Evolutionary conservation across 2,113 vertebrate genomes (phyloP), one percentile per base, ranked within the genome.

Genomic region (Upupa epops): DNA sequence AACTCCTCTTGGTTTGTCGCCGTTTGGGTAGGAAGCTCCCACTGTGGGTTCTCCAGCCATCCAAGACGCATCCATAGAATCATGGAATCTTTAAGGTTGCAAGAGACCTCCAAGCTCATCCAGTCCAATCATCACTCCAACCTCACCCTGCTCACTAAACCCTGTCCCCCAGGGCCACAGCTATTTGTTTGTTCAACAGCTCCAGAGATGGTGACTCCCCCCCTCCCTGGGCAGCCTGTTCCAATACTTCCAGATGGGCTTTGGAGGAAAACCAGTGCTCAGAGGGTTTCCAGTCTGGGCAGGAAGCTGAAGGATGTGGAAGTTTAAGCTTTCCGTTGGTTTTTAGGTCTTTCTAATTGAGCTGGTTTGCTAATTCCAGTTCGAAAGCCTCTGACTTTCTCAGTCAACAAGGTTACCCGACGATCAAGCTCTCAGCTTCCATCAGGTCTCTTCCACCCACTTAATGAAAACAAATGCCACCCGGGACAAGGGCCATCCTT

Each of bases 381-480:
- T n/a, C 32, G 36, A 63, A 91, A 93, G 34, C 49, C 49, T 31
- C 60, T 9, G 5, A 34, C 63, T 83, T 34, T 58, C 61, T 70
- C 32, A 83, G 72, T 7, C 74, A 94, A 19, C 83, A 66, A 83
- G 86, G 94, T 91, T 65, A 65, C 42, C 7, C 0, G 3, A 16
- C 5, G 40, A 60, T 73, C 74, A 54, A 55, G 22, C 10, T 93
- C 76, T 49, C 59, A 0, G 2, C 10, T 79, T 59, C 85, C 71
- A n/a, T 77, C 83, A 75, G 84, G 32, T 59, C 74, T 42, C 59
- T 75, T 81, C 83, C 74, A 70, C 34, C 28, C 63, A 14, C 49
- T 52, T 92, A 96, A 93, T 86, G 93, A 94, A 95, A 95, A 95
- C 83, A 95, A 93, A 92, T 61, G 45, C 31, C 56, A n/a, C 58